Evolutionary conservation across 37 sponge, comb jelly and placozoan species (phyloP), one percentile per base, ranked within the genome.

Genomic region (Dysidea cf. avara): DNA sequence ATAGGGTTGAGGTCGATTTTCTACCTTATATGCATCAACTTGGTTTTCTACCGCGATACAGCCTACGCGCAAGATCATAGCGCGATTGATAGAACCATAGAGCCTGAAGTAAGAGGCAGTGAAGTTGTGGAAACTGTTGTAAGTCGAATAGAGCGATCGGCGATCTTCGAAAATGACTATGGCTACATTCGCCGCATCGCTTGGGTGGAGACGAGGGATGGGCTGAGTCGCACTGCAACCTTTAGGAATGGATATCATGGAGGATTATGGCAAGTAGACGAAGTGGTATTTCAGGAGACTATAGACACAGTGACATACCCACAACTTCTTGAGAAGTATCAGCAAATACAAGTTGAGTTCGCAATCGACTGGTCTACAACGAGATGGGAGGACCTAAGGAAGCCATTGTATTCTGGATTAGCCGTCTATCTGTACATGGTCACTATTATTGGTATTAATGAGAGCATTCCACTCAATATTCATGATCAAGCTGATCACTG

Each of bases 191-290:
- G 56, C 6, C 26, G 68, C 1, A 54, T 81, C 28, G 74, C 74
- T 13, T 73, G 56, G 17, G 76, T 74, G 28, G 83, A 83, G 37
- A 40, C 83, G 6, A 54, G 30, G 17, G 69, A 83, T 57, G 83
- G 83, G 0, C n/a, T n/a, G n/a, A 61, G 48, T 14, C 38, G 48
- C 13, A 22, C 36, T 28, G 20, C 39, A 29, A 83, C 83, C 35
- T 83, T 69, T 32, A 52, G 77, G 18, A 13, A 11, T 28, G 61
- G 69, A 22, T 74, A 82, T 52, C 16, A 68, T 39, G 87, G 72
- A 18, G 87, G 87, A 26, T 80, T 86, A 65, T 86, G 87, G 87
- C 53, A 46, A 30, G 74, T 80, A 7, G 76, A 74, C 31, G 46
- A 76, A 28, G 37, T 49, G 1, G 62, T 7, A 22, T 79, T 81